These are phyloP conservation scores for Callithrix jacchus DNA, from an alignment of 2,113 vertebrate species.

Conservation along the genomic window DNA sequence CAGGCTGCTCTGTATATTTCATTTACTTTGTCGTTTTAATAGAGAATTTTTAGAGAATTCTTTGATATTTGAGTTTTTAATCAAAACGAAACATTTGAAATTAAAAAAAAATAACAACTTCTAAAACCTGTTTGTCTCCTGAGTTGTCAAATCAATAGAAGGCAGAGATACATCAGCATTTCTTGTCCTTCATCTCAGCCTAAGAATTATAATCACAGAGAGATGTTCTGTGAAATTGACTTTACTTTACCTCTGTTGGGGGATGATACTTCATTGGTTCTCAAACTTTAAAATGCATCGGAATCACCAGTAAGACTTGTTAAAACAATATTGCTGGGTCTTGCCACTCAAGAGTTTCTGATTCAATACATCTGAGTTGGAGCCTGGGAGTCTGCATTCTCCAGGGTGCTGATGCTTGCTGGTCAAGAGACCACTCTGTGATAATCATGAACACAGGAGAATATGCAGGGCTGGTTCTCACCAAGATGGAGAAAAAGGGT, in stretches of 20 bases:
- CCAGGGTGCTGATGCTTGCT: not conserved
- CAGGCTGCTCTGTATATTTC: not conserved
- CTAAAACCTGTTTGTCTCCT: not conserved
- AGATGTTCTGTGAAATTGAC: not conserved
- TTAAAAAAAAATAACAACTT: not conserved
- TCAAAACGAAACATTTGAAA: not conserved
- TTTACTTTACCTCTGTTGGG: not conserved
- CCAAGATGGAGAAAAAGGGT: not conserved
- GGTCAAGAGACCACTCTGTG: not conserved
- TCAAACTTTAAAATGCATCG: not conserved
- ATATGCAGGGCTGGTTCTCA: not conserved
- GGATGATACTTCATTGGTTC: not conserved
- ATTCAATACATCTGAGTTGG: not conserved
- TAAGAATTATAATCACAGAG: not conserved
- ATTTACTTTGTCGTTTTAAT: not conserved
- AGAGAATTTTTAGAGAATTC: not conserved
- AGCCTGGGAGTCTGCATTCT: not conserved
- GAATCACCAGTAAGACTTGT: not conserved
- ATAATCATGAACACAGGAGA: not conserved
- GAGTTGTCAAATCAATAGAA: too few relatives aligned
- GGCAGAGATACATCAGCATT: not conserved
- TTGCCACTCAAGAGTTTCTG: not conserved
- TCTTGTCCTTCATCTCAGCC: not conserved
- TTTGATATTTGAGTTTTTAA: not conserved
- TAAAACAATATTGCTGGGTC: not conserved